Conservation (phyloP, 2,113 vertebrate genomes). For the Heptranchias perlo region DNA sequence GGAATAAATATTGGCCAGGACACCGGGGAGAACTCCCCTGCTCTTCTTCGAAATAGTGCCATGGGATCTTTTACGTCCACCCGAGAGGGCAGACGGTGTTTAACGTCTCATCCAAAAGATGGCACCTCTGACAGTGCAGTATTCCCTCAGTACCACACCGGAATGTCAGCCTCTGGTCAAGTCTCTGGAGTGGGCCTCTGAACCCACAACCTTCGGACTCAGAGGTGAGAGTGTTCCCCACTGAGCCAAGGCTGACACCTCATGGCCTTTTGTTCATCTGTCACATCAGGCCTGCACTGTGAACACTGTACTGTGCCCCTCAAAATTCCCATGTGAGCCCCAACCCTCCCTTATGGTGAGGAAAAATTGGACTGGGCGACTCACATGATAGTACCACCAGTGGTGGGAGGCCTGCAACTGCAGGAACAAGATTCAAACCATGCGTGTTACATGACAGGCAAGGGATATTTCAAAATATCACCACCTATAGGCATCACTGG, state of each 20-base stretch:
- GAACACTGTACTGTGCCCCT: background rate
- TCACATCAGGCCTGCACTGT: too few relatives aligned
- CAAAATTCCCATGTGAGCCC: background rate
- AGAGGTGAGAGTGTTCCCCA: background rate
- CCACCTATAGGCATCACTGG: background rate
- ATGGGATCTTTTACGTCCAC: background rate
- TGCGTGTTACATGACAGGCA: too few relatives aligned
- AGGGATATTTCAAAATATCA: background rate
- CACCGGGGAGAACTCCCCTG: background rate
- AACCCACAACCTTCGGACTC: background rate
- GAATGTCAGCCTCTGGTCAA: background rate
- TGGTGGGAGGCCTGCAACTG: conserved; percentile 6
- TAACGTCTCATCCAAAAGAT: background rate
- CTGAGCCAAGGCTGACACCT: background rate
- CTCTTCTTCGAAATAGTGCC: background rate
- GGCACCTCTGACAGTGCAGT: background rate
- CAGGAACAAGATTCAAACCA: background rate
- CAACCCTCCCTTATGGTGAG: too few relatives aligned
- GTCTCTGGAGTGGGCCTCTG: background rate
- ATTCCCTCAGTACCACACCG: too few relatives aligned
- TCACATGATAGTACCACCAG: background rate
- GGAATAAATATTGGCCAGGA: background rate
- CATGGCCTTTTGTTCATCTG: too few relatives aligned
- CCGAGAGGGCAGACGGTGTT: background rate
- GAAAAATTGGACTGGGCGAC: background rate